These are phyloP conservation scores for Laspeyria flexula DNA, from an alignment of 2,888 invertebrate species.

Conservation along the genomic window DNA sequence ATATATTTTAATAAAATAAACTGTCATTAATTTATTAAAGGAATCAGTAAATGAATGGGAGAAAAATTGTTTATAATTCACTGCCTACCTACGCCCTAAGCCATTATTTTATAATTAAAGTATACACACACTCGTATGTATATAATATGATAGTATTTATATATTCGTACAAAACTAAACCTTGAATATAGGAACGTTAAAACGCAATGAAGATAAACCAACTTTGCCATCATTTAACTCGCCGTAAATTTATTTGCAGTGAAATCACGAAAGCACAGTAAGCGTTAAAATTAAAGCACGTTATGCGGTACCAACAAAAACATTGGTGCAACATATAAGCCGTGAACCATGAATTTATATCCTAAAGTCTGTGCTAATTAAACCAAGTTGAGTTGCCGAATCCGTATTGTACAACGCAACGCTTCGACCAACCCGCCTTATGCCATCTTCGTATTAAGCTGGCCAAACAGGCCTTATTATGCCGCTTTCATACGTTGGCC, in stretches of 20 bases:
- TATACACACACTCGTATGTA: no score
- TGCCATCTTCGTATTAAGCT: no score
- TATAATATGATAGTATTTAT: no score
- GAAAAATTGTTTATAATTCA: background rate
- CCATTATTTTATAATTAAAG: no score
- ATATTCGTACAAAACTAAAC: no score
- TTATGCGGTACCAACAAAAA: slow-evolving; percentile 36
- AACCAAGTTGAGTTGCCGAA: slow-evolving; percentile 43
- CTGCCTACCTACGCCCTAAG: background rate
- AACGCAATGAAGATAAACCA: slow-evolving; percentile 8
- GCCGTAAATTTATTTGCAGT: slow-evolving; percentile 13
- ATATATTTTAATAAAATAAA: slow-evolving; percentile 10
- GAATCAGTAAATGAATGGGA: background rate
- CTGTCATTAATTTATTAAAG: slow-evolving; percentile 7
- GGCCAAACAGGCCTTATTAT: no score
- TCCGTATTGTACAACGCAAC: slow-evolving; percentile 39
- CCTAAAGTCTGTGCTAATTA: slow-evolving; percentile 62
- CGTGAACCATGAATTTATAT: slow-evolving; percentile 53
- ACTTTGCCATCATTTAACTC: slow-evolving; percentile 11
- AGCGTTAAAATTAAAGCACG: slow-evolving; percentile 28
- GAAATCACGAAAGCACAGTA: slow-evolving; percentile 12
- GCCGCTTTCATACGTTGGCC: no score
- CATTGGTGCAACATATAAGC: slow-evolving; percentile 37
- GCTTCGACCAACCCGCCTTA: slow-evolving; percentile 32
- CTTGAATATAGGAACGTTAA: no score